phyloP scores from a whole-genome alignment of 2,797 vertebrate genomes.

The Euthynnus affinis region DNA sequence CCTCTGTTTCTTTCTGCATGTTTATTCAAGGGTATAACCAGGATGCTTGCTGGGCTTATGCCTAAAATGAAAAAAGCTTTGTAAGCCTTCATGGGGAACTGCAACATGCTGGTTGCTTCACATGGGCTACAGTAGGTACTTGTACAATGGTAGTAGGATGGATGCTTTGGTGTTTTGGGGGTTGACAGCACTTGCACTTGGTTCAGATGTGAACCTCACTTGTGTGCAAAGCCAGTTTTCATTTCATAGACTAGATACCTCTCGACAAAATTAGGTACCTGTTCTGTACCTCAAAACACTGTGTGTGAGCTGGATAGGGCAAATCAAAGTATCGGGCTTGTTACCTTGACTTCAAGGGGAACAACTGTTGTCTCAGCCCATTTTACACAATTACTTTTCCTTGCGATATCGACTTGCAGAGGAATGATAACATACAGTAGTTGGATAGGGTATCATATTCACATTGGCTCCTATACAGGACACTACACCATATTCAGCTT shows the following conservation, averaged over 20 bases:
- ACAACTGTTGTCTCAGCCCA: conserved; percentile 38
- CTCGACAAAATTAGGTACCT: background rate
- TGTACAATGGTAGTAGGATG: conserved; percentile 17
- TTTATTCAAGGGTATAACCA: conserved; percentile 62
- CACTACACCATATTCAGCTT: conserved; percentile 54
- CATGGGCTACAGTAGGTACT: conserved; percentile 20
- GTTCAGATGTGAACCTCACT: background rate
- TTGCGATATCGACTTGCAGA: conserved; percentile 34
- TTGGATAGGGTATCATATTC: conserved; percentile 52
- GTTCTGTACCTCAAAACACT: conserved; percentile 1
- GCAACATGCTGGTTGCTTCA: background rate
- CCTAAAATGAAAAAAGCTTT: conserved; percentile 66
- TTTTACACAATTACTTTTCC: conserved; percentile 32
- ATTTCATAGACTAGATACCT: background rate
- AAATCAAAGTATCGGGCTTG: conserved; percentile 12
- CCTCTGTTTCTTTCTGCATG: conserved; percentile 47
- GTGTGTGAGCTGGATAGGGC: conserved; percentile 2
- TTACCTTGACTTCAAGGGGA: conserved; percentile 19
- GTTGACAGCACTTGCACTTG: conserved; percentile 1
- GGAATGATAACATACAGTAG: conserved; percentile 45
- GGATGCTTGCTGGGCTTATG: conserved; percentile 61
- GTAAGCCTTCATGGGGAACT: conserved; percentile 61
- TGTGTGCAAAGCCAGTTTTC: conserved; percentile 11
- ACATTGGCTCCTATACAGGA: conserved; percentile 43
- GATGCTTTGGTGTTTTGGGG: conserved; percentile 30